These are phyloP conservation scores for Pseudomyrmex pallidus DNA, from an alignment of 1,140 invertebrate genomes.

Conservation along the genomic window DNA sequence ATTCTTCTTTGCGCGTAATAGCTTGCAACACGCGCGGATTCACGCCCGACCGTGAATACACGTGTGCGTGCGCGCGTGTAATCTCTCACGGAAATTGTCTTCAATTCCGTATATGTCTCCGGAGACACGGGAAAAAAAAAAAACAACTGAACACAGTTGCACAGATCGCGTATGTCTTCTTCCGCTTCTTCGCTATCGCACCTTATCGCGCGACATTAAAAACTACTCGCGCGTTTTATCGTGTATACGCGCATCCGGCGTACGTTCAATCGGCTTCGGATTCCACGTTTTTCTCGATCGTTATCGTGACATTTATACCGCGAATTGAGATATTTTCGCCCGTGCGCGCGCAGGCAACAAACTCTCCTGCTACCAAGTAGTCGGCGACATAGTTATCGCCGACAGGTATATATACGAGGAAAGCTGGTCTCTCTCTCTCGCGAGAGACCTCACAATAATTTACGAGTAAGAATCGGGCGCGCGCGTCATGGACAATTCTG, in stretches of 20 bases:
- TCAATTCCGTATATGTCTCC: no score
- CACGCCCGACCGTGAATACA: no score
- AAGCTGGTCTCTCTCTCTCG: no score
- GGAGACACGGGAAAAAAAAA: constrained; percentile 6
- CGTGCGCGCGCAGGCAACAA: not conserved
- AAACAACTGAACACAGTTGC: not conserved
- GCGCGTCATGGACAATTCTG: not conserved
- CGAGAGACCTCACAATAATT: no score
- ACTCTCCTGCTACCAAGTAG: not conserved
- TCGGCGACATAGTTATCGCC: constrained; percentile 20
- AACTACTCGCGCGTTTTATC: constrained; percentile 43
- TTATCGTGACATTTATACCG: constrained; percentile 57
- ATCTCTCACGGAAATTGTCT: no score
- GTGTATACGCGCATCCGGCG: constrained; percentile 37
- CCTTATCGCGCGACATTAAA: constrained; percentile 28
- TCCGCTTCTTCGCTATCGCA: constrained; percentile 14
- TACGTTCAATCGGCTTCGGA: constrained; percentile 31
- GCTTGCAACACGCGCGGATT: no score
- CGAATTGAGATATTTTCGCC: constrained; percentile 54
- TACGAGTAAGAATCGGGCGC: not conserved
- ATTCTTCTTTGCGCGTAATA: no score
- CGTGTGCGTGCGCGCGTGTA: no score
- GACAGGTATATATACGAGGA: no score
- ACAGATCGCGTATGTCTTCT: not conserved
- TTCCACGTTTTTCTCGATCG: not conserved